phyloP scores from a whole-genome alignment of 2,888 invertebrate genomes.

The Macrosiphum euphorbiae region DNA sequence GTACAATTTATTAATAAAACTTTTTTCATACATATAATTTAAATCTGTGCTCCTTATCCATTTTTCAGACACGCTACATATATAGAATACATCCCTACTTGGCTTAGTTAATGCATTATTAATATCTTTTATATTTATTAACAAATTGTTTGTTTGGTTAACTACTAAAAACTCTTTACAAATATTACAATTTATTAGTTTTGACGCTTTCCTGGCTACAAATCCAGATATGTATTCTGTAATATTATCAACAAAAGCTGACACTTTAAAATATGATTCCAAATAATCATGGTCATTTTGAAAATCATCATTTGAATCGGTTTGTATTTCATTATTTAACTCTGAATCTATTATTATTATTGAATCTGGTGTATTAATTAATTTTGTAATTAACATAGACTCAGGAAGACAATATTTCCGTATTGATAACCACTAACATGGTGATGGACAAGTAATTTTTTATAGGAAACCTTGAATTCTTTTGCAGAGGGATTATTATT shows the following conservation, averaged over 20 bases:
- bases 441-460: conserved; percentile 17
- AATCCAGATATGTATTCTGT: conserved; percentile 21
- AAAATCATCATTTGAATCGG: conserved; percentile 13
- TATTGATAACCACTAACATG: conserved; percentile 29
- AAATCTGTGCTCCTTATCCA: conserved; percentile 26
- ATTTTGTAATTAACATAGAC: conserved; percentile 10
- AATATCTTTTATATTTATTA: conserved; percentile 6
- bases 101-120: conserved; percentile 30
- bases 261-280: conserved; percentile 18
- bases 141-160: background rate
- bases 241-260: conserved; percentile 19
- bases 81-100: conserved; percentile 28
- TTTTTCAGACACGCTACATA: conserved; percentile 17
- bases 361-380: background rate
- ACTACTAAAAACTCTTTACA: conserved; percentile 16
- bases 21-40: conserved; percentile 7
- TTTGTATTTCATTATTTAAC: background rate
- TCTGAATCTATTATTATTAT: conserved; percentile 7
- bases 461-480: conserved; percentile 27
- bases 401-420: conserved; percentile 28
- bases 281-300: conserved; percentile 31
- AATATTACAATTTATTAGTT: conserved; percentile 19
- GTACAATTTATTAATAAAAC: conserved; percentile 26
- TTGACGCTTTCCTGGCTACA: conserved; percentile 1
- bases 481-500: conserved; percentile 34